phyloP scores from a whole-genome alignment of 2,797 vertebrate genomes.

The Salarias fasciatus region DNA sequence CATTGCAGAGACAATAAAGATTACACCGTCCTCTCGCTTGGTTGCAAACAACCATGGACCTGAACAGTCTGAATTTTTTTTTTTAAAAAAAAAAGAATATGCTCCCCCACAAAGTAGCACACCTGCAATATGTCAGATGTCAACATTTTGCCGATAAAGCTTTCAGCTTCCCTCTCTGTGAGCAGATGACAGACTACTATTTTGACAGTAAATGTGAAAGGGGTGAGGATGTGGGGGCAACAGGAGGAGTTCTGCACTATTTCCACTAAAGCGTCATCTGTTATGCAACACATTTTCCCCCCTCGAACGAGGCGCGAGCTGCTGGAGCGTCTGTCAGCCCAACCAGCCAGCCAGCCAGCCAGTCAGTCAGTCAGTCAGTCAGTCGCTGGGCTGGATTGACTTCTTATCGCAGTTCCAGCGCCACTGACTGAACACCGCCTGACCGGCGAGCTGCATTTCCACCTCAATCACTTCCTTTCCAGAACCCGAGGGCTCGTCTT shows the following conservation, averaged over 20 bases:
- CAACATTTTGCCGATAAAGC: conserved; percentile 14
- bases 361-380: conserved; percentile 29
- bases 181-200: conserved; percentile 37
- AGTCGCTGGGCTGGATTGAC: conserved; percentile 41
- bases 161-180: no score
- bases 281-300: conserved; percentile 67
- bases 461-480: conserved; percentile 57
- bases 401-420: conserved; percentile 44
- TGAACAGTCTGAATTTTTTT: conserved; percentile 6
- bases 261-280: conserved; percentile 61
- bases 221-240: conserved; percentile 39
- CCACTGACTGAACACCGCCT: conserved; percentile 13
- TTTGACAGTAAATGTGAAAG: conserved; percentile 41
- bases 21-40: conserved; percentile 33
- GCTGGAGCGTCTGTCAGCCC: conserved; percentile 20
- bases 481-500: conserved; percentile 56
- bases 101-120: no score
- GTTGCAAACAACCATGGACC: conserved; percentile 19
- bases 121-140: conserved; percentile 28
- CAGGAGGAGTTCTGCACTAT: conserved; percentile 48
- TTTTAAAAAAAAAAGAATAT: no score
- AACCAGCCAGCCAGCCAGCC: conserved; percentile 29
- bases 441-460: conserved; percentile 49
- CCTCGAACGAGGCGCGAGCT: conserved; percentile 20
- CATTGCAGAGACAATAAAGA: conserved; percentile 66